A percentile compares a stretch with the other conserved stretches of the same genome.
Conservation (phyloP, 1,140 invertebrate genomes). For the Mya arenaria region DNA sequence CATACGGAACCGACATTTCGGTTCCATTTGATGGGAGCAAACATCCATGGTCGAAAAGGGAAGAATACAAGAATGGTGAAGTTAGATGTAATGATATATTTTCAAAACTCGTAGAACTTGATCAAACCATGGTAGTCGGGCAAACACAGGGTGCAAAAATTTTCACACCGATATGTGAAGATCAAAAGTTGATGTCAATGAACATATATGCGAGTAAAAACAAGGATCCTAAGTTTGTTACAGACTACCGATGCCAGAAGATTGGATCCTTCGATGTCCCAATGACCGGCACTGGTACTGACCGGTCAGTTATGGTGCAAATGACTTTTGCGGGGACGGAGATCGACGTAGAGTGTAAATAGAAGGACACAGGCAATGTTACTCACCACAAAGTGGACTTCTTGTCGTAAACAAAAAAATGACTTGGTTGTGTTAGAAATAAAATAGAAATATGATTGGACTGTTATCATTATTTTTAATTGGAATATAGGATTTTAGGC, state of each 20-base stretch:
- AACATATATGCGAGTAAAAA: neutral
- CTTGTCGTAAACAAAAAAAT: no score
- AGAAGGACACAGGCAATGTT: conserved; percentile 9
- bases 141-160: neutral
- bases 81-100: conserved; percentile 2
- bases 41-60: conserved; percentile 1
- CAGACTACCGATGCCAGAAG: neutral
- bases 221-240: neutral
- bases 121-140: neutral
- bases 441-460: no score
- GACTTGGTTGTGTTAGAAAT: no score
- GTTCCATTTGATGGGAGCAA: neutral
- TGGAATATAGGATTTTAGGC: no score
- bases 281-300: conserved; percentile 3
- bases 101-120: conserved; percentile 5
- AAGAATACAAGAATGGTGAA: neutral
- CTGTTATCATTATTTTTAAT: no score
- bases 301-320: neutral
- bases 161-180: neutral
- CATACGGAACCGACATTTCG: conserved; percentile 16
- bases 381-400: conserved; percentile 9
- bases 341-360: conserved; percentile 16
- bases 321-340: conserved; percentile 31
- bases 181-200: neutral
- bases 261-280: conserved; percentile 12